phyloP scores from a whole-genome alignment of 2,797 vertebrate species.

The Anisognathus igniventris region DNA sequence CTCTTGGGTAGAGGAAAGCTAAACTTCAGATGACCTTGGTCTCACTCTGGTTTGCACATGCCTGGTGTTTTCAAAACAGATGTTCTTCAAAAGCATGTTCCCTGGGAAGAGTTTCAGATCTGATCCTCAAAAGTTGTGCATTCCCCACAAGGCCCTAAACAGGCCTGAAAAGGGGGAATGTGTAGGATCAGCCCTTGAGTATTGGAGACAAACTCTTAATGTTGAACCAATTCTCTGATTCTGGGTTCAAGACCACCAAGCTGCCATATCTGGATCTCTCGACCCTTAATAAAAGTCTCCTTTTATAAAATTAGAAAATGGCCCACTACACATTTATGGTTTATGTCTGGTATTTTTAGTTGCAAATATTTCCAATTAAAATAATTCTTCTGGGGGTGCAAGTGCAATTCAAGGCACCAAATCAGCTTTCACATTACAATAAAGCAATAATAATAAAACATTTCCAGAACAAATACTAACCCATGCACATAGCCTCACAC shows the following conservation, averaged over 20 bases:
- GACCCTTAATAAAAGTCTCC: neutral
- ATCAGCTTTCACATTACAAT: neutral
- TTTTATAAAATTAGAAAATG: neutral
- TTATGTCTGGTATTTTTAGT: neutral
- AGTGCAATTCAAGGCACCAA: neutral
- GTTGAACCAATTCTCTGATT: neutral
- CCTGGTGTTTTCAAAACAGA: constrained; percentile 40
- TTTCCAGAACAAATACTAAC: constrained; percentile 25
- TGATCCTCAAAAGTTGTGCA: neutral
- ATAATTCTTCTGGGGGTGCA: neutral
- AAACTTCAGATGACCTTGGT: constrained; percentile 53
- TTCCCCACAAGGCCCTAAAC: neutral
- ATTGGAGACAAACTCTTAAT: neutral
- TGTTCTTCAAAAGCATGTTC: constrained; percentile 36
- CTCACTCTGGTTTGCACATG: constrained; percentile 38
- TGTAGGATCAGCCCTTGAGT: neutral
- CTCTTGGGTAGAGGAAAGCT: constrained; percentile 4
- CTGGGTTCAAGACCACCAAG: neutral
- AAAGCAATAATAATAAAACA: constrained; percentile 28
- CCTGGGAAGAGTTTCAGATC: constrained; percentile 2
- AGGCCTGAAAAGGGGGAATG: neutral
- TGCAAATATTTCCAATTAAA: constrained; percentile 15
- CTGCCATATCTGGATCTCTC: neutral
- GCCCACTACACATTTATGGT: neutral
- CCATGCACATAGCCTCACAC: neutral